Conservation (phyloP, 2,888 invertebrate species). For the Tetheella fluctuosa region DNA sequence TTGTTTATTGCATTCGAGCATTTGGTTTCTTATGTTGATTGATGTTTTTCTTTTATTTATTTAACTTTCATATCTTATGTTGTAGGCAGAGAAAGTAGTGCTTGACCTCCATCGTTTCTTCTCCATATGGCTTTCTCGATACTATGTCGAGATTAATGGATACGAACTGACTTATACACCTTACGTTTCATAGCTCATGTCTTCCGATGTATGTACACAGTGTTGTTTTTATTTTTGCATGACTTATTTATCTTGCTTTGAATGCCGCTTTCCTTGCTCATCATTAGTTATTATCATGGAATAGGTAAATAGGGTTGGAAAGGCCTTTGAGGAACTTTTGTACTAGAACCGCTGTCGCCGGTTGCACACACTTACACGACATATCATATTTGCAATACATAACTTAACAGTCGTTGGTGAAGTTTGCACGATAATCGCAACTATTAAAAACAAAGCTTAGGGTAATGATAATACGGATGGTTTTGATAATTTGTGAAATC, state of each 20-base stretch:
- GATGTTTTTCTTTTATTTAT: slow-evolving; percentile 50
- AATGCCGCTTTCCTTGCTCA: slow-evolving; percentile 20
- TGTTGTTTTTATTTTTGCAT: slow-evolving; percentile 54
- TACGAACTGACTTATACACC: slow-evolving; percentile 66
- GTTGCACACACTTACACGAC: too few species aligned
- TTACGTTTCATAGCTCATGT: slow-evolving; percentile 69
- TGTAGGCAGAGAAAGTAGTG: slow-evolving; percentile 90
- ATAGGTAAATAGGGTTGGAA: too few species aligned
- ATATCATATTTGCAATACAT: too few species aligned
- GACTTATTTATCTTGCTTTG: slow-evolving; percentile 30
- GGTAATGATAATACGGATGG: too few species aligned
- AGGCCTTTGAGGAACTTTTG: too few species aligned
- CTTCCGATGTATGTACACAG: slow-evolving; percentile 72
- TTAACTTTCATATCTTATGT: slow-evolving; percentile 70
- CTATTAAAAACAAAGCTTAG: too few species aligned
- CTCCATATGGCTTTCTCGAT: slow-evolving; percentile 87
- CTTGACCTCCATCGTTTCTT: slow-evolving; percentile 91
- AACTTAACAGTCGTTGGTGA: too few species aligned
- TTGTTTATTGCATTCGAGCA: slow-evolving; percentile 14
- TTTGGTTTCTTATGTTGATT: slow-evolving; percentile 43
- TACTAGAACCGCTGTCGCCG: too few species aligned
- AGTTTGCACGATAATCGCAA: too few species aligned
- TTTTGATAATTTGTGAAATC: too few species aligned
- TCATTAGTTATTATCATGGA: slow-evolving; percentile 17
- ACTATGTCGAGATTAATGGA: slow-evolving; percentile 71